Base-by-base conservation (phyloP, 2,113 vertebrate genomes). In the Oenanthe melanoleuca region DNA sequence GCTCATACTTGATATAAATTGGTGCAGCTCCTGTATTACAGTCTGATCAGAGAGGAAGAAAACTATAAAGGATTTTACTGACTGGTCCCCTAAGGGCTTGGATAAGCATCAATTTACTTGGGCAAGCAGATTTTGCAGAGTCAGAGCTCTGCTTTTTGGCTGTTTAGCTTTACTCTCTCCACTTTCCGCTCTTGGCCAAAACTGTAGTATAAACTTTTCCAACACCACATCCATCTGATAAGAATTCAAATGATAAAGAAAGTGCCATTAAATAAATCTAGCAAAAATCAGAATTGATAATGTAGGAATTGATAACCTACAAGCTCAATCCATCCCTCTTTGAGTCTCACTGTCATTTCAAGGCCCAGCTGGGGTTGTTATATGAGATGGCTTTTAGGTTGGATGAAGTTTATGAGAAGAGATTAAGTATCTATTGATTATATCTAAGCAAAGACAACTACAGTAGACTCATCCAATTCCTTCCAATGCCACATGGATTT, bases 261-360 rank as follows among this genome's bases (percentile, higher is more conserved):
- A 49, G 24, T 73, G 42, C 4, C n/a, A 50, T 91, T 14, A 96
- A 92, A 95, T 71, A 91, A 91, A 92, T 94, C 66, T 60, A 78
- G 7, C 25, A 95, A 96, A 96, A 82, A 72, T 66, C 85, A 75
- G n/a, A 86, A 37, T 11, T 8, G 31, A 53, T 44, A 53, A 44
- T 0, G 8, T 57, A 60, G 80, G 77, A 94, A 96, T 61, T 92
- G 82, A 75, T 86, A 66, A 44, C 52, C 8, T 12, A 40, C 25
- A 94, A 94, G 45, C 14, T 78, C 92, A 93, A 96, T 93, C 56
- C 82, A 50, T 90, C 93, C 81, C 72, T 66, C 73, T 93, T 88
- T 14, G 12, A 75, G 38, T 83, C 14, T 93, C 49, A 25, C 24
- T 95, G 77, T 82, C 85, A 81, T 75, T 89, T 95, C 79, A 95